phyloP scores from a whole-genome alignment of 1,140 invertebrate genomes.

The Pseudomyrmex concolor region DNA sequence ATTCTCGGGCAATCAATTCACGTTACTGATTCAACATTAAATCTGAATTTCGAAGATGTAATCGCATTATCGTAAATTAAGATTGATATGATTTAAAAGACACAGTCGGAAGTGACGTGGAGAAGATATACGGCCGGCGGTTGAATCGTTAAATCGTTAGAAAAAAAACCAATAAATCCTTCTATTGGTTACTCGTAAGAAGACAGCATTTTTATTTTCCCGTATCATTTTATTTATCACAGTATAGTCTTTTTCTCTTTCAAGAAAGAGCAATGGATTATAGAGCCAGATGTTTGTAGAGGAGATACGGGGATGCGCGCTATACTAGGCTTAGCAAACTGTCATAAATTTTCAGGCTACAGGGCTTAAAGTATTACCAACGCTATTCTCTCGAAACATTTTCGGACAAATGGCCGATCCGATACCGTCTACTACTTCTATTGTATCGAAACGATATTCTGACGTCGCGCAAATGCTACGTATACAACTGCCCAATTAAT shows the following conservation, averaged over 20 bases:
- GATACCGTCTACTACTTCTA: constrained; percentile 27
- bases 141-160: not conserved
- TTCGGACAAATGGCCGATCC: constrained; percentile 52
- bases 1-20: constrained; percentile 40
- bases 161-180: constrained; percentile 8
- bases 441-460: constrained; percentile 1
- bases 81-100: constrained; percentile 58
- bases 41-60: constrained; percentile 41
- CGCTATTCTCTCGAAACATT: constrained; percentile 61
- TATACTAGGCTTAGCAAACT: constrained; percentile 77
- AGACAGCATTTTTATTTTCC: constrained; percentile 3
- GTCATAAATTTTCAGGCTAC: constrained; percentile 73
- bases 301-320: constrained; percentile 70
- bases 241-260: not conserved
- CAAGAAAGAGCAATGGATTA: constrained; percentile 55
- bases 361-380: constrained; percentile 70
- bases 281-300: constrained; percentile 67
- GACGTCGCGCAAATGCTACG: not conserved
- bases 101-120: constrained; percentile 26
- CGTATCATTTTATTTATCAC: no score
- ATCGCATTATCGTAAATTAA: constrained; percentile 48
- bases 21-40: constrained; percentile 53
- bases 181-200: constrained; percentile 2
- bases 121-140: constrained; percentile 12
- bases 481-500: constrained; percentile 7